Evolutionary conservation across 2,113 vertebrate species (phyloP), one percentile per base, ranked within the genome.

Genomic region (Coreoperca whiteheadi): DNA sequence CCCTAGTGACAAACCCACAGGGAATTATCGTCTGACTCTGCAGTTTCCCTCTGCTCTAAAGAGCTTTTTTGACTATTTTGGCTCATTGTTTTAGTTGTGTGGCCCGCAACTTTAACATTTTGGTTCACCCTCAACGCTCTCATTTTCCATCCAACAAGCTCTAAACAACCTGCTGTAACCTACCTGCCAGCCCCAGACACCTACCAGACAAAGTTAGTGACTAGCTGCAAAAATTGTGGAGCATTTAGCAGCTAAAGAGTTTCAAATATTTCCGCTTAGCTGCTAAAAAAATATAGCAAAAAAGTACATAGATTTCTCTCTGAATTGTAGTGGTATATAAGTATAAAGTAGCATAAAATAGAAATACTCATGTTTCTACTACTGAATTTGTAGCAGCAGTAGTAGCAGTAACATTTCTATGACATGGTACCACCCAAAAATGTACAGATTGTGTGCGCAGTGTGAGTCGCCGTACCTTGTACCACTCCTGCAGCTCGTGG

Each of bases 401-500:
- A 25, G 11, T 50, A 65, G 28, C 30, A 34, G 61, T n/a, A 2
- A 12, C 23, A 25, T 25, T 16, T 16, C 23, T 43, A 8, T 64
- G 61, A 39, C 61, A 23, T 63, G 18, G 20, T 23, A 12, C 1
- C 32, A 10, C 10, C 10, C 28, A 37, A 12, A 39, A 23, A 23
- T 41, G 37, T 41, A 11, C 37, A 63, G 32, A 10, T 32, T 21
- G 32, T 34, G 20, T 37, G 15, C 12, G 7, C 21, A 6, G 6
- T 9, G 34, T 57, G 50, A 54, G 32, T 70, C 3, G 15, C 5
- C 59, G 18, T 72, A 96, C 96, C 94, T 96, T 99, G 95, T 99
- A 99, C 98, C 98, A 99, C 83, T 99, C 98, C 94, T 99, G 98
- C 67, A 99, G 95, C 95, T 99, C 98, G 76, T 99, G 96, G 87